phyloP scores from a whole-genome alignment of 2,797 vertebrate genomes.

The Gambusia yucatana region DNA sequence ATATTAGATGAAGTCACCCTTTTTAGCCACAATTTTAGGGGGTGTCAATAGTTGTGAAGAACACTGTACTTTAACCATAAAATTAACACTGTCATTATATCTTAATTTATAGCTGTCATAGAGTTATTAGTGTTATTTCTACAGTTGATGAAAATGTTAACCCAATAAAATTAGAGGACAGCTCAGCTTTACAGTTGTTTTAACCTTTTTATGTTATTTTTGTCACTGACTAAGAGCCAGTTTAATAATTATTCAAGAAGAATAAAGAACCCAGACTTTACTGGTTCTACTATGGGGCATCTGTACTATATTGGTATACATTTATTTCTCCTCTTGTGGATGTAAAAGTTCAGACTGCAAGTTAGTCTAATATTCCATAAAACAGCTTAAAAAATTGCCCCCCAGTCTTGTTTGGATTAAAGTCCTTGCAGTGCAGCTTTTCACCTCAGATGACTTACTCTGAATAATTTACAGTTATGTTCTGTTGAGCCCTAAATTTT shows the following conservation, averaged over 20 bases:
- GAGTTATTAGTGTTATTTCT: neutral
- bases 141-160: neutral
- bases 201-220: neutral
- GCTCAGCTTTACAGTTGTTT: neutral
- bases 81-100: neutral
- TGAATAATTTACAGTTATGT: conserved; percentile 24
- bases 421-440: conserved; percentile 5
- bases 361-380: conserved; percentile 24
- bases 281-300: neutral
- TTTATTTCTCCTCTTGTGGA: conserved; percentile 7
- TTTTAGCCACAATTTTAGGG: neutral
- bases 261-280: conserved; percentile 11
- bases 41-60: neutral
- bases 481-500: conserved; percentile 7
- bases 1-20: neutral
- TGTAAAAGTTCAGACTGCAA: conserved; percentile 21
- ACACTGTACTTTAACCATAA: neutral
- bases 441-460: conserved; percentile 25
- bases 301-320: conserved; percentile 3
- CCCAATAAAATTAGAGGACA: neutral
- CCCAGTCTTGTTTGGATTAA: conserved; percentile 27
- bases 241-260: neutral
- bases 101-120: neutral
- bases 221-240: too few species aligned
- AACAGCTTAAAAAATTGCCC: conserved; percentile 42